phyloP scores from a whole-genome alignment of 2,113 vertebrate genomes.

The Pseudopipra pipra region DNA sequence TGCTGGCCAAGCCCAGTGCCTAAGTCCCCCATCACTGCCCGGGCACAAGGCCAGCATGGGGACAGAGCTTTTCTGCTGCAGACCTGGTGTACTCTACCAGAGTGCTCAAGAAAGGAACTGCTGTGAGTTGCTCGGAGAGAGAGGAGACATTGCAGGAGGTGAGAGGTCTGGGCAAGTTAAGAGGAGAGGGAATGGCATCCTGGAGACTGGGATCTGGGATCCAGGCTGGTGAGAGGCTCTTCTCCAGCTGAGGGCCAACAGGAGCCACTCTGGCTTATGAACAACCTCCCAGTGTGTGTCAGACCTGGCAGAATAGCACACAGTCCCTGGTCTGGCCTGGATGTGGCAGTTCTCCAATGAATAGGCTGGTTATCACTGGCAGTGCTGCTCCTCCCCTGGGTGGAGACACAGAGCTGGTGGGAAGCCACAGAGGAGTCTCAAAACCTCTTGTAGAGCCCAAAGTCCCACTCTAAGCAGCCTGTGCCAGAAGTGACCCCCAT shows the following conservation, averaged over 20 bases:
- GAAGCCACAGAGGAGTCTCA: background rate
- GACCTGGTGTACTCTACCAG: background rate
- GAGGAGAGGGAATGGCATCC: background rate
- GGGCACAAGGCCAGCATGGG: fast-evolving
- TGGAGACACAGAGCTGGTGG: background rate
- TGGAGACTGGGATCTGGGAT: background rate
- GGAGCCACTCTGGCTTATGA: background rate
- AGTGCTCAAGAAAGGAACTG: background rate
- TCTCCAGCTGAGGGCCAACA: background rate
- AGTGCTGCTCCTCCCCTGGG: background rate
- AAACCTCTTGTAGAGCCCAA: background rate
- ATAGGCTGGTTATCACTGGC: background rate
- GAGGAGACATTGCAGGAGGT: background rate
- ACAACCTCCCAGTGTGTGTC: background rate
- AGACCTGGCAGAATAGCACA: background rate
- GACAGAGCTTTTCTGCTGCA: background rate
- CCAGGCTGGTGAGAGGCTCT: background rate
- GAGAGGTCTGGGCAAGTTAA: background rate
- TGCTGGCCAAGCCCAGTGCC: background rate
- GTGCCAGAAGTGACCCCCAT: background rate
- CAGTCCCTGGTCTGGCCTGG: background rate
- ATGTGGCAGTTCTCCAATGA: fast-evolving
- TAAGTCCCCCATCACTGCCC: fast-evolving
- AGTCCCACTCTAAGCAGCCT: background rate
- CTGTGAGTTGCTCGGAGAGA: background rate